phyloP scores from a whole-genome alignment of 2,888 invertebrate species.

The Schrankia costaestrigalis region DNA sequence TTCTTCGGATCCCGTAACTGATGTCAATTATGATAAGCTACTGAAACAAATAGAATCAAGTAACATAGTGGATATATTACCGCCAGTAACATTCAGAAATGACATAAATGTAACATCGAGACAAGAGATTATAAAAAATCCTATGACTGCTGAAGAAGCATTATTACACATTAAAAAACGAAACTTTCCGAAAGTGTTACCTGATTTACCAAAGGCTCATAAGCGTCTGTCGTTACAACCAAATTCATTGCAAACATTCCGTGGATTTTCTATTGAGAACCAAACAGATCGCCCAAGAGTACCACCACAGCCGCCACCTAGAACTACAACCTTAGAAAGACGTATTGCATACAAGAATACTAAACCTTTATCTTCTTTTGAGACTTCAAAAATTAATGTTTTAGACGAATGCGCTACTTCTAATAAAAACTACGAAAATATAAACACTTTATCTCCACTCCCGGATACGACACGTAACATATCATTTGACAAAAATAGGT shows the following conservation, averaged over 20 bases:
- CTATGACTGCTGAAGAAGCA: conserved; percentile 85
- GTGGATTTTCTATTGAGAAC: conserved; percentile 51
- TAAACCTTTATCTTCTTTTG: conserved; percentile 66
- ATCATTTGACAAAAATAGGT: conserved; percentile 43
- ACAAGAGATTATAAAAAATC: conserved; percentile 70
- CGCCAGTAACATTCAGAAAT: conserved; percentile 71
- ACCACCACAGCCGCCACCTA: conserved; percentile 87
- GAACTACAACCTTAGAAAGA: conserved; percentile 85
- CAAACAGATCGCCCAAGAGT: conserved; percentile 62
- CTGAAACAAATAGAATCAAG: conserved; percentile 51
- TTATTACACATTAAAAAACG: conserved; percentile 86
- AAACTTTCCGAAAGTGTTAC: conserved; percentile 92
- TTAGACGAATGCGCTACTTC: conserved; percentile 39
- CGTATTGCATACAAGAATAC: conserved; percentile 70
- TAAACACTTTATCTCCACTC: conserved; percentile 49
- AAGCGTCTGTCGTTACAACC: conserved; percentile 85
- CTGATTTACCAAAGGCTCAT: conserved; percentile 84
- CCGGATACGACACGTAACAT: conserved; percentile 31
- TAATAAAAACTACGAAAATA: conserved; percentile 62
- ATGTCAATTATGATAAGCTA: conserved; percentile 71
- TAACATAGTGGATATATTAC: conserved; percentile 55
- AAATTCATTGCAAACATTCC: conserved; percentile 64
- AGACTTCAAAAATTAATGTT: conserved; percentile 43
- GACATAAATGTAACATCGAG: conserved; percentile 89
- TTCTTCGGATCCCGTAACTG: conserved; percentile 84